A percentile compares a stretch with the other conserved stretches of the same genome.
Evolutionary conservation across 2,888 invertebrate genomes (phyloP).

Genomic region (Cetonia aurata): DNA sequence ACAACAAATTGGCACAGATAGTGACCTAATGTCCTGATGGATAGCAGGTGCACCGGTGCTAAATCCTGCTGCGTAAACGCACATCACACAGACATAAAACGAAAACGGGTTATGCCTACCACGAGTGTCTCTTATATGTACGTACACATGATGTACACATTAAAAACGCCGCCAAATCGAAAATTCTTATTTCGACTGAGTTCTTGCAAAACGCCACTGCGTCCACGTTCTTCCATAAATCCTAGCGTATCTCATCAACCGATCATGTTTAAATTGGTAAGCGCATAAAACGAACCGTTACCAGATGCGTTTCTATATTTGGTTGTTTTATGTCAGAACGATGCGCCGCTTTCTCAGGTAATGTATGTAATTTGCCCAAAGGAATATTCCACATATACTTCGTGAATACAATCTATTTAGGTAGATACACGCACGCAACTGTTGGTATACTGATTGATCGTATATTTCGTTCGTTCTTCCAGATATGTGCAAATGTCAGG

Average conservation of each 20-base stretch:
- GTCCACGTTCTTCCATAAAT: conserved; percentile 3
- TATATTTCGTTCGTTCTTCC: too few relatives aligned
- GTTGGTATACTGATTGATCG: too few relatives aligned
- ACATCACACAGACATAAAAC: conserved; percentile 8
- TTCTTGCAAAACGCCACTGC: conserved; percentile 1
- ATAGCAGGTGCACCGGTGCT: conserved; percentile 28
- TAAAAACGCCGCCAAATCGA: conserved; percentile 8
- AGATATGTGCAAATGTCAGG: too few relatives aligned
- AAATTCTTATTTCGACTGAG: conserved; percentile 2
- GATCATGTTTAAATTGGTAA: conserved; percentile 12
- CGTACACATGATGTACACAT: neutral
- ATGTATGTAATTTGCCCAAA: conserved; percentile 1
- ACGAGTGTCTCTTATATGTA: too few relatives aligned
- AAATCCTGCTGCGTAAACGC: conserved; percentile 31
- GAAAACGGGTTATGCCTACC: neutral
- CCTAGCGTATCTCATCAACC: conserved; percentile 11
- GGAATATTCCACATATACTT: conserved; percentile 10
- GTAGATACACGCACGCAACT: neutral
- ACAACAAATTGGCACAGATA: conserved; percentile 37
- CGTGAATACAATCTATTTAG: conserved; percentile 7
- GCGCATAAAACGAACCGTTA: neutral
- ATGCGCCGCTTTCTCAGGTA: conserved; percentile 1
- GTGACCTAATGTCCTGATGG: conserved; percentile 20
- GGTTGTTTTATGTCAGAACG: conserved; percentile 8
- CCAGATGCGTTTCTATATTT: conserved; percentile 14